These are phyloP conservation scores for Stenchaetothrips biformis DNA, from an alignment of 2,888 invertebrate species.

Conservation along the genomic window DNA sequence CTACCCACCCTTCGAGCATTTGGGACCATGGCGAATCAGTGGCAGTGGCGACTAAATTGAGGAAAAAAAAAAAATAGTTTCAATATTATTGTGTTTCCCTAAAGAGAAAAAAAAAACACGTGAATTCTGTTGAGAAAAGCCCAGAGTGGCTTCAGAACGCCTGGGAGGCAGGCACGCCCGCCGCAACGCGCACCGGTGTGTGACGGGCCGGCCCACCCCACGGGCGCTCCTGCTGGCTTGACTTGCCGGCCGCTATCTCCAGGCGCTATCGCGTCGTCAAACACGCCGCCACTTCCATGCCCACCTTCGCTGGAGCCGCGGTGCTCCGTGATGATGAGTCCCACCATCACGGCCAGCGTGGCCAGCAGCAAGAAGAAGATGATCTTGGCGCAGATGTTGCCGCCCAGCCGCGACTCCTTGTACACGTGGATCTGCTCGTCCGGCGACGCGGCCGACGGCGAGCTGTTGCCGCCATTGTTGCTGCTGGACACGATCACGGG, in stretches of 20 bases:
- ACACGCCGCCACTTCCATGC: slow-evolving; percentile 42
- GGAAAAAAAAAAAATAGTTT: slow-evolving; percentile 34
- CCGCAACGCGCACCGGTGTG: too few species aligned
- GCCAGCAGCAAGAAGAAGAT: slow-evolving; percentile 73
- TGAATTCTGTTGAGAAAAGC: too few species aligned
- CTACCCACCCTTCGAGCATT: slow-evolving; percentile 60
- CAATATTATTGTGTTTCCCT: slow-evolving; percentile 18
- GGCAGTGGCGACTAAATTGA: slow-evolving; percentile 53
- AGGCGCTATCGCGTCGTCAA: too few species aligned
- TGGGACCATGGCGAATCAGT: slow-evolving; percentile 38
- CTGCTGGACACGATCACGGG: not conserved
- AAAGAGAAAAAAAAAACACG: not conserved
- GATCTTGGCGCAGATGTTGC: slow-evolving; percentile 78
- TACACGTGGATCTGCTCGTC: slow-evolving; percentile 74
- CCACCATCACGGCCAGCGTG: slow-evolving; percentile 65
- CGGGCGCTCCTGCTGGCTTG: too few species aligned
- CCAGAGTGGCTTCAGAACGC: too few species aligned
- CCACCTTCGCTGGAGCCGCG: slow-evolving; percentile 73
- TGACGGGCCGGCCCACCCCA: too few species aligned
- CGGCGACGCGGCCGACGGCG: not conserved
- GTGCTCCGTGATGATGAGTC: slow-evolving; percentile 73
- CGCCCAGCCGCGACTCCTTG: slow-evolving; percentile 70
- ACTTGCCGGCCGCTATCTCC: not conserved
- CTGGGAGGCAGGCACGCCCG: too few species aligned
- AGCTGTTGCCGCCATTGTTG: not conserved